Percentiles rank a stretch among this genome's conserved stretches.
phyloP scores from a whole-genome alignment of 2,113 vertebrate genomes.

The Haplochromis vanheusdeni region DNA sequence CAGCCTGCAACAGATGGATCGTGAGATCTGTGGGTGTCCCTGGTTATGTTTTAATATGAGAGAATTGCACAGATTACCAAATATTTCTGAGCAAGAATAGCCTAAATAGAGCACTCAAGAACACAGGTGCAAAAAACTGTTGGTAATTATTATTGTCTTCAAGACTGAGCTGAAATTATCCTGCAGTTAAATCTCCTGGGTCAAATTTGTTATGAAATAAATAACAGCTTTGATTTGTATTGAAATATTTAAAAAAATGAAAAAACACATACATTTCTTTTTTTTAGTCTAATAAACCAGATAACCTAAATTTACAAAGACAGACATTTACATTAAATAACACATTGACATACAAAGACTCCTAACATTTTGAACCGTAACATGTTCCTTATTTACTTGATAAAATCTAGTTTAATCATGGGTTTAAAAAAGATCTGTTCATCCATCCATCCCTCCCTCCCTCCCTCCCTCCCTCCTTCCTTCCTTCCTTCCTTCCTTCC shows the following conservation, averaged over 20 bases:
- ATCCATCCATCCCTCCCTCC: accelerated
- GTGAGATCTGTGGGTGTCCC: slow-evolving; percentile 20
- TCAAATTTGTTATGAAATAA: background rate
- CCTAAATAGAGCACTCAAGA: background rate
- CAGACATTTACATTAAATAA: background rate
- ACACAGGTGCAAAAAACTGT: background rate
- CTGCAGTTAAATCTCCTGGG: background rate
- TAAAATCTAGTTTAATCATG: background rate
- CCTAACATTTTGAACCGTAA: accelerated
- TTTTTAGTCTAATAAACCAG: background rate
- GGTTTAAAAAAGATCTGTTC: background rate
- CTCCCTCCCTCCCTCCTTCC: accelerated
- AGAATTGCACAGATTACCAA: background rate
- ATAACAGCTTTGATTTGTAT: background rate
- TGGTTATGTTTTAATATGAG: background rate
- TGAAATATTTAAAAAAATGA: background rate
- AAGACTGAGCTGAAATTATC: background rate
- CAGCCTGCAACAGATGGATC: slow-evolving; percentile 32
- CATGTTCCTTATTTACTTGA: background rate
- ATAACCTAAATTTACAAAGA: background rate
- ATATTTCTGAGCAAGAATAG: background rate
- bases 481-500: accelerated
- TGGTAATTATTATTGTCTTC: background rate
- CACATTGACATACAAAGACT: background rate
- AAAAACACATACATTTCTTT: background rate